phyloP scores from a whole-genome alignment of 2,797 vertebrate genomes.

The Pteronotus mesoamericanus region DNA sequence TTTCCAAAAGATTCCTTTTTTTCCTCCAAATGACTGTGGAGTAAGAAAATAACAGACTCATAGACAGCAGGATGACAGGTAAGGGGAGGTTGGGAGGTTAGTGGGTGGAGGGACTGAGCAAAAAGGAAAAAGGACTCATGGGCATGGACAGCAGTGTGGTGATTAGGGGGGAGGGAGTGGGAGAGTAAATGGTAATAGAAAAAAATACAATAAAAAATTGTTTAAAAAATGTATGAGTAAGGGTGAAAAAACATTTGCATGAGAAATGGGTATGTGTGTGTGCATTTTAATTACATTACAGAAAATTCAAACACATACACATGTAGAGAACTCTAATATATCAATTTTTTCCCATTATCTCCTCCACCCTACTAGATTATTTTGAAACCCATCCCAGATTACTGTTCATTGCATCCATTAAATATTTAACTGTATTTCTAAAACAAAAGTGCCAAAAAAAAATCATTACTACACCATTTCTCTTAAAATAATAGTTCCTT shows the following conservation, averaged over 20 bases:
- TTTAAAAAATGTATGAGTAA: neutral
- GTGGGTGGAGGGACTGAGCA: neutral
- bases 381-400: neutral
- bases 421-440: slow-evolving; percentile 5
- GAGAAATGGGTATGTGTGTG: neutral
- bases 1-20: slow-evolving; percentile 11
- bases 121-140: too few relatives aligned
- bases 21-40: neutral
- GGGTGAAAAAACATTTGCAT: neutral
- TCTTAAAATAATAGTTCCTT: slow-evolving; percentile 38
- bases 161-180: too few relatives aligned
- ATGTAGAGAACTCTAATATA: neutral
- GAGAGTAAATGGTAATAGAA: neutral
- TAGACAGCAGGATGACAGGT: too few relatives aligned
- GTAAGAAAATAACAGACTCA: neutral
- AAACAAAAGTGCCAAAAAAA: slow-evolving; percentile 11
- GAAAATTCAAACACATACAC: slow-evolving; percentile 3
- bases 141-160: too few relatives aligned
- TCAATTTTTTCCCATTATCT: neutral
- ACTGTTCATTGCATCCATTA: neutral
- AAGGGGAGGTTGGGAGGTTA: too few relatives aligned
- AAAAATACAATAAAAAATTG: neutral
- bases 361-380: neutral
- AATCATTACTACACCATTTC: neutral
- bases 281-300: neutral